phyloP scores from a whole-genome alignment of 1,140 invertebrate species.

The Ephestia elutella region DNA sequence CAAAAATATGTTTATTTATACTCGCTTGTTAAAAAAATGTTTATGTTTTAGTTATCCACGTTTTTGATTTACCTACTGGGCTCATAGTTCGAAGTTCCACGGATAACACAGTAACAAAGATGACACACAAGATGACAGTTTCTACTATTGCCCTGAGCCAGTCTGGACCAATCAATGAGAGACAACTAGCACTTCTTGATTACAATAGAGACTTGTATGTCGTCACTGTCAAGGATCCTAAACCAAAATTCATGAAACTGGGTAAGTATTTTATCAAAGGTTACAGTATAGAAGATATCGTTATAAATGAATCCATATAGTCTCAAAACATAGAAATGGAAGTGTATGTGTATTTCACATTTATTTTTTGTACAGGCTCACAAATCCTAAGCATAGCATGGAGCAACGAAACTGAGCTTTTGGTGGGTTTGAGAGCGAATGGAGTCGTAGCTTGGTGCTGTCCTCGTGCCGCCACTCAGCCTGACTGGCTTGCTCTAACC shows the following conservation, averaged over 20 bases:
- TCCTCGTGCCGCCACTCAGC: constrained; percentile 48
- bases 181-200: constrained; percentile 65
- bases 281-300: no score
- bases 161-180: constrained; percentile 77
- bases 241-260: constrained; percentile 83
- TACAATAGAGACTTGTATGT: constrained; percentile 69
- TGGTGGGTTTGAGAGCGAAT: constrained; percentile 62
- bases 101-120: constrained; percentile 77
- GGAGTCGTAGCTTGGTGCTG: constrained; percentile 66
- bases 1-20: no score
- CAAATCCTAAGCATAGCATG: constrained; percentile 67
- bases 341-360: no score
- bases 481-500: constrained; percentile 60
- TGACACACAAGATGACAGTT: constrained; percentile 79
- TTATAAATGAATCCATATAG: no score
- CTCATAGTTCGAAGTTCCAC: constrained; percentile 77
- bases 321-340: not conserved
- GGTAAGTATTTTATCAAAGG: constrained; percentile 75
- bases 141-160: constrained; percentile 86
- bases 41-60: constrained; percentile 82
- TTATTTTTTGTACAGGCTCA: constrained; percentile 40
- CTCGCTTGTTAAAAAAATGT: constrained; percentile 24
- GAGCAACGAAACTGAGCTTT: constrained; percentile 62
- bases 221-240: constrained; percentile 79
- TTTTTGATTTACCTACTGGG: constrained; percentile 87